Percentiles rank a stretch among this genome's conserved stretches.
Evolutionary conservation across 2,113 vertebrate genomes (phyloP).

Genomic region (Brienomyrus longianalis): DNA sequence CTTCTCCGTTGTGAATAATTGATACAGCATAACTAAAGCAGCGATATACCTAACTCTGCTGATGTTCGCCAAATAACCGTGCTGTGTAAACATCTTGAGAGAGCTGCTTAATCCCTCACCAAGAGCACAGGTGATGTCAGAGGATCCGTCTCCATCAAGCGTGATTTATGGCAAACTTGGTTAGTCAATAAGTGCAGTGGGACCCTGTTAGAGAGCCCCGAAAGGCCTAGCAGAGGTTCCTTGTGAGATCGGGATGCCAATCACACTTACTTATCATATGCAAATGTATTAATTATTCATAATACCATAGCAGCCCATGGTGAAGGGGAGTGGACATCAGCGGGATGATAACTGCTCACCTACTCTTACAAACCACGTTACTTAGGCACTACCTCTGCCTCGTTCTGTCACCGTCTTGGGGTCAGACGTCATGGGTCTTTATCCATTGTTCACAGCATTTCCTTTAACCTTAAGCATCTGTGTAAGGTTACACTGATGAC

Average conservation of each 20-base stretch:
- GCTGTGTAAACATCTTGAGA: not conserved
- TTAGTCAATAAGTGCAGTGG: constrained; percentile 10
- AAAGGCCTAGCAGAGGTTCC: not conserved
- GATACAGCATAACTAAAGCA: constrained; percentile 8
- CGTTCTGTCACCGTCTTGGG: not conserved
- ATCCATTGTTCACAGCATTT: not conserved
- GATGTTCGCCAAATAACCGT: not conserved
- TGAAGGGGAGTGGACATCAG: not conserved
- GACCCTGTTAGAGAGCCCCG: constrained; percentile 5
- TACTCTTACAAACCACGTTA: not conserved
- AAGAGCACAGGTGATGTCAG: constrained; percentile 3
- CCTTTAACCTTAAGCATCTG: not conserved
- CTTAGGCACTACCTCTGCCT: not conserved
- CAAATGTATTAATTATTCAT: constrained; percentile 12
- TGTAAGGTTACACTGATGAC: not conserved
- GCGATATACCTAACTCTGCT: not conserved
- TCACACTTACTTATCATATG: constrained; percentile 19
- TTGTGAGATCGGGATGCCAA: constrained; percentile 6
- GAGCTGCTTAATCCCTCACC: not conserved
- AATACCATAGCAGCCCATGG: not conserved
- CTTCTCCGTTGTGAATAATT: constrained; percentile 12
- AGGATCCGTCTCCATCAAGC: constrained; percentile 2
- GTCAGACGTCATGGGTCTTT: not conserved
- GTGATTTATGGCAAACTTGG: not conserved
- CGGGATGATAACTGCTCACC: not conserved